Evolutionary conservation across 2,888 invertebrate genomes (phyloP).

Genomic region (Andrena praecox): DNA sequence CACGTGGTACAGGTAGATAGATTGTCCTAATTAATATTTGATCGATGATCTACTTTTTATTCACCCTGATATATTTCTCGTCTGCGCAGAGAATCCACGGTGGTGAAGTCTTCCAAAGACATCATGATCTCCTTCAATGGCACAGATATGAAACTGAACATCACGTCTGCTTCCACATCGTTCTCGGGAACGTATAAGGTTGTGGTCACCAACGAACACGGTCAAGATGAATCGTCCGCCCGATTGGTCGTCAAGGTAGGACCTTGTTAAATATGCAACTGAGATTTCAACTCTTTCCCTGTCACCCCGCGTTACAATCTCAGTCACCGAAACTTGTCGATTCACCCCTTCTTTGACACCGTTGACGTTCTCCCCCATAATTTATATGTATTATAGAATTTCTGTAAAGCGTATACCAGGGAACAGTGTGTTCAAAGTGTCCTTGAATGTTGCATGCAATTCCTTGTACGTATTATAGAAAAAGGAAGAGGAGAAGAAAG

Average conservation of each 20-base stretch:
- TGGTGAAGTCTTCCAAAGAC: constrained; percentile 92
- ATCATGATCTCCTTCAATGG: constrained; percentile 94
- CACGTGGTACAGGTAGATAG: constrained; percentile 95
- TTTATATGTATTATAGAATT: not conserved
- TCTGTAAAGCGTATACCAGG: not conserved
- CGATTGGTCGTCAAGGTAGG: constrained; percentile 90
- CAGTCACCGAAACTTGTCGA: not conserved
- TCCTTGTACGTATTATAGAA: constrained; percentile 75
- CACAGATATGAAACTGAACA: constrained; percentile 91
- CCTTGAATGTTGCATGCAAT: constrained; percentile 73
- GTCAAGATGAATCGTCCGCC: constrained; percentile 95
- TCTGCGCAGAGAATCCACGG: constrained; percentile 86
- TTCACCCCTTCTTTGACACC: not conserved
- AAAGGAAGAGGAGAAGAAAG: constrained; percentile 84
- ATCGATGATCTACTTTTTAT: not conserved
- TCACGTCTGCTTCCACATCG: constrained; percentile 91
- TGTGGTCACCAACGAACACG: constrained; percentile 95
- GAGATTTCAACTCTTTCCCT: not conserved
- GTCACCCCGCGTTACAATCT: not conserved
- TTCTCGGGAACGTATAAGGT: constrained; percentile 93
- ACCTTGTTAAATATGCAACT: not conserved
- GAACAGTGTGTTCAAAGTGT: not conserved
- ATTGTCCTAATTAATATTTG: constrained; percentile 61
- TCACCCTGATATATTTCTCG: not conserved
- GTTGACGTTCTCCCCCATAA: not conserved